Conservation (phyloP, 2,888 invertebrate species). For the Gymnoscelis rufifasciata region DNA sequence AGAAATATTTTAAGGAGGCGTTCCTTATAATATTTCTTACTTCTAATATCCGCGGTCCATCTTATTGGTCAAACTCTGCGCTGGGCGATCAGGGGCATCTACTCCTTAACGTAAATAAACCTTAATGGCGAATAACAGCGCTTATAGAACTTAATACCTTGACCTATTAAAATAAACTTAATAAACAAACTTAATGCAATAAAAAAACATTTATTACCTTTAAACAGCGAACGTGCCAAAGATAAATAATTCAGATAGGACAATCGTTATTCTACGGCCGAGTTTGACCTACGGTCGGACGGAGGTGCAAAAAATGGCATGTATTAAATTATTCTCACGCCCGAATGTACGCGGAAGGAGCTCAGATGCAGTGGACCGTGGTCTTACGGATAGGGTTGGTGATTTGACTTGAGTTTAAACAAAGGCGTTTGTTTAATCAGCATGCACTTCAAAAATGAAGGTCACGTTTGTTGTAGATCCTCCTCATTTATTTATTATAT, state of each 20-base stretch:
- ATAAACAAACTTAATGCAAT: conserved; percentile 1
- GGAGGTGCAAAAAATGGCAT: conserved; percentile 22
- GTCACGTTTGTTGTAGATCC: too few species aligned
- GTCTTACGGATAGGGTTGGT: conserved; percentile 25
- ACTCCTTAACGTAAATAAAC: too few species aligned
- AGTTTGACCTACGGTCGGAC: conserved; percentile 17
- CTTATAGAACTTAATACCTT: conserved; percentile 5
- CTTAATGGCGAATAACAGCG: too few species aligned
- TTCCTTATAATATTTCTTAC: too few species aligned
- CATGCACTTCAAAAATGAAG: too few species aligned
- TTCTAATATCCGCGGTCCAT: too few species aligned
- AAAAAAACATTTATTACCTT: conserved; percentile 15
- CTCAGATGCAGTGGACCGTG: conserved; percentile 28
- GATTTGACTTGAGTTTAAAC: too few species aligned
- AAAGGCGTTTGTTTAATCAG: too few species aligned
- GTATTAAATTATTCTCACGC: conserved; percentile 35
- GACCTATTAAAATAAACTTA: conserved; percentile 10
- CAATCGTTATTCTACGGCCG: conserved; percentile 17
- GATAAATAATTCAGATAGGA: conserved; percentile 26
- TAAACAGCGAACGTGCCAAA: conserved; percentile 22
- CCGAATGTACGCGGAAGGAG: conserved; percentile 29
- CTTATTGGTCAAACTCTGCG: too few species aligned
- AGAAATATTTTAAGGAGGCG: too few species aligned
- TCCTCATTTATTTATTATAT: too few species aligned
- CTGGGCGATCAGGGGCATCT: too few species aligned